A percentile compares a stretch with the other conserved stretches of the same genome.
Conservation (phyloP, 2,888 invertebrate genomes). For the Sesamia inferens region DNA sequence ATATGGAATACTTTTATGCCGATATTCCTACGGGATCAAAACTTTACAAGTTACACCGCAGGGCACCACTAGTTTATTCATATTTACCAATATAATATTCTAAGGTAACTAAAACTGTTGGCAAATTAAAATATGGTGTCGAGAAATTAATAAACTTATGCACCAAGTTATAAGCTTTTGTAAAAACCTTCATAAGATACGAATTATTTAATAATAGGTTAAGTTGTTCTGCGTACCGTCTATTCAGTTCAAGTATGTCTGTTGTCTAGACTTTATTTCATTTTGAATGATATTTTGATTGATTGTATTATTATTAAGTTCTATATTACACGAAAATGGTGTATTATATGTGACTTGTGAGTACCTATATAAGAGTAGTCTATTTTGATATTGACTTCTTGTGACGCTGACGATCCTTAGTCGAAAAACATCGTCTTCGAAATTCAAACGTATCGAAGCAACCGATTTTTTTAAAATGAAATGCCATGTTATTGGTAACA, state of each 20-base stretch:
- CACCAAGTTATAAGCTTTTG: not conserved
- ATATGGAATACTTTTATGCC: too few species aligned
- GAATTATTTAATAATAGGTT: too few species aligned
- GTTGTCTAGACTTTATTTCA: conserved; percentile 10
- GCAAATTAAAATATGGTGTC: not conserved
- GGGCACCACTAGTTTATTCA: too few species aligned
- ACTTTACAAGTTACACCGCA: too few species aligned
- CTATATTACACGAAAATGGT: not conserved
- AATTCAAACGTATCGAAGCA: not conserved
- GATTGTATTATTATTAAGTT: not conserved
- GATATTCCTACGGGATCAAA: too few species aligned
- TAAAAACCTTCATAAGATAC: not conserved
- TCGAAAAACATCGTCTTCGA: not conserved
- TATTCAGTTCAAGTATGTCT: conserved; percentile 21
- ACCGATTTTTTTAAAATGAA: not conserved
- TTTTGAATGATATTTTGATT: conserved; percentile 5
- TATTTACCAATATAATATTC: not conserved
- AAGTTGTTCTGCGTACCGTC: not conserved
- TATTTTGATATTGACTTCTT: not conserved
- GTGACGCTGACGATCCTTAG: not conserved
- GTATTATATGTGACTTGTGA: too few species aligned
- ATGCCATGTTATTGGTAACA: not conserved
- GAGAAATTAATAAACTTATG: not conserved
- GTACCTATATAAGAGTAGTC: too few species aligned
- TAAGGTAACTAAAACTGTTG: not conserved